phyloP scores from a whole-genome alignment of 2,113 vertebrate species.

The Dolichallabes microphthalmus region DNA sequence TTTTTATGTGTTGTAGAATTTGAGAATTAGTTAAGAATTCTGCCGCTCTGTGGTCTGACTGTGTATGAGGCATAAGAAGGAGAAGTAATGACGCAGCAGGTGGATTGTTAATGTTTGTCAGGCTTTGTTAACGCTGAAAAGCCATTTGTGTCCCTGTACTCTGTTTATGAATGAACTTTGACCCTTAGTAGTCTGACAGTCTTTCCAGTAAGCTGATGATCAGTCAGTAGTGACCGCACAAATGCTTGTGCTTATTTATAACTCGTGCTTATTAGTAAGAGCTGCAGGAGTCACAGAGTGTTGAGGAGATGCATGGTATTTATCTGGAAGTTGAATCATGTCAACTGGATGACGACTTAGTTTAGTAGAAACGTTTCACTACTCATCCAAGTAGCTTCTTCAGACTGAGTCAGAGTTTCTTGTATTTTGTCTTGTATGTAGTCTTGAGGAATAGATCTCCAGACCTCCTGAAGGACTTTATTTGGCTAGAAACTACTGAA shows the following conservation, averaged over 20 bases:
- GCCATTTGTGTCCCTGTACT: not conserved
- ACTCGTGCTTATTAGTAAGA: not conserved
- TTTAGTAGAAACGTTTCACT: too few species aligned
- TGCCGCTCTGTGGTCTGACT: not conserved
- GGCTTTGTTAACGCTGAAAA: not conserved
- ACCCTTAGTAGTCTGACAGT: not conserved
- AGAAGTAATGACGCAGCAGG: not conserved
- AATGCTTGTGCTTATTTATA: not conserved
- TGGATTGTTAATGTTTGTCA: constrained; percentile 8
- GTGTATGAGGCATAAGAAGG: not conserved
- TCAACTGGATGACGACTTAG: too few species aligned
- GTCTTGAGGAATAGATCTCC: too few species aligned
- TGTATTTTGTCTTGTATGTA: too few species aligned
- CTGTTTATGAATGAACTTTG: not conserved
- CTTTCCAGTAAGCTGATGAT: not conserved
- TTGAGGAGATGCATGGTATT: not conserved
- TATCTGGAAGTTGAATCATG: not conserved
- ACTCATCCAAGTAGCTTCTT: too few species aligned
- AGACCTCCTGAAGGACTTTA: too few species aligned
- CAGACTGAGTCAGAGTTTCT: too few species aligned
- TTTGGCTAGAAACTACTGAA: too few species aligned
- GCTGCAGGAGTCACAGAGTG: not conserved
- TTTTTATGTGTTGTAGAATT: too few species aligned
- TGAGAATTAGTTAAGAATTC: not conserved
- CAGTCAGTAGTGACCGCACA: not conserved